Conservation (phyloP, 2,113 vertebrate genomes). For the Protobothrops flavoviridis region DNA sequence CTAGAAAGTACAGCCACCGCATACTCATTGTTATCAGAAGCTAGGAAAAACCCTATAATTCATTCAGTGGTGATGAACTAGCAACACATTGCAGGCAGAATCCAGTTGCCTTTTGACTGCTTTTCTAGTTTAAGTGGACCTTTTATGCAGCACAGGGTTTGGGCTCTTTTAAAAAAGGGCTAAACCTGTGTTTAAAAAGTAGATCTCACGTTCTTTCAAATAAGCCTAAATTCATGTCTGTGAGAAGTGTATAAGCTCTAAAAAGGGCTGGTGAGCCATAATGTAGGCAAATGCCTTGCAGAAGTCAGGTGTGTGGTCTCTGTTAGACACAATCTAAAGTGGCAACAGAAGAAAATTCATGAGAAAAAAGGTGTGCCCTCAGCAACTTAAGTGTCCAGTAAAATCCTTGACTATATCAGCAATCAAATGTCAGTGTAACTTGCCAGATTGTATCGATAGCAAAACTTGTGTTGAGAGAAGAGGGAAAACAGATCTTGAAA, state of each 20-base stretch:
- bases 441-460: not conserved
- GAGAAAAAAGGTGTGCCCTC: not conserved
- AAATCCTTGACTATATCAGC: not conserved
- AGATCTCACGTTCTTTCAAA: not conserved
- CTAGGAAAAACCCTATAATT: not conserved
- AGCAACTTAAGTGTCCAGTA: not conserved
- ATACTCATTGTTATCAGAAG: not conserved
- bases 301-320: not conserved
- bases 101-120: not conserved
- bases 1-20: not conserved
- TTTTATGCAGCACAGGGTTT: not conserved
- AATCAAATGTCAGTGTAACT: not conserved
- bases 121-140: not conserved
- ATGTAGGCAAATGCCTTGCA: not conserved
- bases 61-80: not conserved
- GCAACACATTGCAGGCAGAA: not conserved
- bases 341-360: not conserved
- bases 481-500: not conserved
- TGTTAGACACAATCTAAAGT: not conserved
- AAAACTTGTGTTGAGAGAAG: not conserved
- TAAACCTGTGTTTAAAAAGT: not conserved
- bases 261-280: not conserved
- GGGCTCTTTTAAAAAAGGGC: not conserved
- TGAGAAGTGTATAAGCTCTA: not conserved
- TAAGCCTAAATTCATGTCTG: not conserved